Evolutionary conservation across 1,140 invertebrate species (phyloP), one percentile per base, ranked within the genome.

Genomic region (Procambarus virginalis): DNA sequence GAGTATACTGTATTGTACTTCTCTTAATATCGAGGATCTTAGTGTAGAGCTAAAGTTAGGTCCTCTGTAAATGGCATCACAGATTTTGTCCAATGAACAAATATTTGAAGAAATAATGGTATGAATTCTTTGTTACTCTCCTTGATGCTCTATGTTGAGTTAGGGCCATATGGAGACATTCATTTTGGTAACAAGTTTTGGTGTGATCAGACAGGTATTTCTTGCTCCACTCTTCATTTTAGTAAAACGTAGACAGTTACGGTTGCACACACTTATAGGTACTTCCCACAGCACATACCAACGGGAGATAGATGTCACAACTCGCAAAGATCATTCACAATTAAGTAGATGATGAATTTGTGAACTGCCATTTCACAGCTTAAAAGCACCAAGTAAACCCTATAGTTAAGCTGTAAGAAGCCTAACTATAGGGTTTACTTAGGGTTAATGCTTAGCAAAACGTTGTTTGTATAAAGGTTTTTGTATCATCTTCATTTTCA

Each of bases 31-130:
- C 22, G 34, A 45, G 46, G 58, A 82, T 68, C 60, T 82, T 34
- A 48, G 22, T 82, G 80, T 22, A 82, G n/a, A 77, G 79, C 8
- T 60, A 14, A 20, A 82, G 34, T 82, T 45, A 68, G 80, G 10
- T 73, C 58, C 80, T 68, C 79, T n/a, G 79, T 12, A 55, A 60
- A 81, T 68, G 34, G 58, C 58, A 82, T 48, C 55, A 82, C 9
- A 60, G 49, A 85, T 49, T 80, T 80, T 80, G 78, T 80, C 49
- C 78, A 80, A 55, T 80, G 78, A 80, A 80, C 78, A 80, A 80
- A 58, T 80, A 46, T 80, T 80, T 55, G 17, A 46, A 49, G 49
- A 58, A 58, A 51, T 80, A 49, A n/a, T 55, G 49, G 78, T 80
- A 80, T 80, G 45, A 58, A 34, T 34, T 8, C 68, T 73, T 34